phyloP scores from a whole-genome alignment of 2,113 vertebrate species.

The Python bivittatus region DNA sequence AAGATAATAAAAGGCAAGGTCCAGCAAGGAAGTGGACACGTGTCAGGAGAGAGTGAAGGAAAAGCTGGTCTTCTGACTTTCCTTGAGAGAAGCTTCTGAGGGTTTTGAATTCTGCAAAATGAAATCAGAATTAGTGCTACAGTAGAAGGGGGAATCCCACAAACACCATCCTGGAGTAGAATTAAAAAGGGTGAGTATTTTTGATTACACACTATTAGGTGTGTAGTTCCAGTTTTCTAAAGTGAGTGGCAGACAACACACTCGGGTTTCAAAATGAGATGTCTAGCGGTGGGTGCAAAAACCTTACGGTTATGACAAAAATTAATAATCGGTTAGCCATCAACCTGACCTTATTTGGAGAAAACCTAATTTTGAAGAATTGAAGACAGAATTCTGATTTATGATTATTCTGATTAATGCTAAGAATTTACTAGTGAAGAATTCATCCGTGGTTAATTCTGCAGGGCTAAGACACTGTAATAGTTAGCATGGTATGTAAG shows the following conservation, averaged over 20 bases:
- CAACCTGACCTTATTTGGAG: not conserved
- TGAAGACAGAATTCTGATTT: not conserved
- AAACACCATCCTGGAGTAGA: constrained; percentile 10
- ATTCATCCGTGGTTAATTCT: not conserved
- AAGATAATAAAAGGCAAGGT: not conserved
- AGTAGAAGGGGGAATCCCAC: constrained; percentile 7
- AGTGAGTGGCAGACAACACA: not conserved
- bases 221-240: not conserved
- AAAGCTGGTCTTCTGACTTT: not conserved
- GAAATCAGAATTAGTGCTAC: constrained; percentile 57
- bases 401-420: no score
- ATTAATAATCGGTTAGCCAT: not conserved
- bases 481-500: not conserved
- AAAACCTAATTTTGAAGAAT: not conserved
- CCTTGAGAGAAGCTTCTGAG: constrained; percentile 50
- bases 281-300: not conserved
- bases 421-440: not conserved
- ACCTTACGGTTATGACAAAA: not conserved
- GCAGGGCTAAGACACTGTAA: not conserved
- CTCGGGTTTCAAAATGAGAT: not conserved
- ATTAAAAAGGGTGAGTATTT: constrained; percentile 41
- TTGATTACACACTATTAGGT: not conserved
- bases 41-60: not conserved
- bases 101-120: constrained; percentile 54
- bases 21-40: not conserved